These are phyloP conservation scores for Lasius fuliginosus DNA, from an alignment of 2,888 invertebrate genomes.

Conservation along the genomic window DNA sequence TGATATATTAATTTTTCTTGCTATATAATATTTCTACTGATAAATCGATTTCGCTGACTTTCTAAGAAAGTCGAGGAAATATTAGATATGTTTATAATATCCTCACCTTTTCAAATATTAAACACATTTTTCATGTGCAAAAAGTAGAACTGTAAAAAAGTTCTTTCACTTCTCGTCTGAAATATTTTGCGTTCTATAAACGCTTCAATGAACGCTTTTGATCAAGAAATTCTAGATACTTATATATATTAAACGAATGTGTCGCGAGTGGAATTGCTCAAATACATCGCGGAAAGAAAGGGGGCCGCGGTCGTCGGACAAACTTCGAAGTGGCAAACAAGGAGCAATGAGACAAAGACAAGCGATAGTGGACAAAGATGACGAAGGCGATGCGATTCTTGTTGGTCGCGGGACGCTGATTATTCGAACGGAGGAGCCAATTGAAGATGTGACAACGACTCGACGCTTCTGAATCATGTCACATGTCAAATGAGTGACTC, in stretches of 20 bases:
- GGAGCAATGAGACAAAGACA: conserved; percentile 37
- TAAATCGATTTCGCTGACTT: neutral
- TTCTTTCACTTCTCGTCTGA: neutral
- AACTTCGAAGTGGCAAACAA: conserved; percentile 36
- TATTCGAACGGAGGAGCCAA: conserved; percentile 82
- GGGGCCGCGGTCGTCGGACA: conserved; percentile 45
- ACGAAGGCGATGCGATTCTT: conserved; percentile 67
- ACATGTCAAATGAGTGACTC: conserved; percentile 85
- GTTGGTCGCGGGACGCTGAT: conserved; percentile 78
- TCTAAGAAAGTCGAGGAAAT: neutral
- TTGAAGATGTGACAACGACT: conserved; percentile 85
- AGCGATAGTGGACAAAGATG: conserved; percentile 48
- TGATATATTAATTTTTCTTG: neutral
- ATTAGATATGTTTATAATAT: neutral
- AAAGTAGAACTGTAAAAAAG: neutral
- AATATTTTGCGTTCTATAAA: neutral
- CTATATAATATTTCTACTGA: no score
- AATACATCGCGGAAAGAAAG: conserved; percentile 58
- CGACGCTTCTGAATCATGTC: conserved; percentile 86
- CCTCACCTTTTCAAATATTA: neutral
- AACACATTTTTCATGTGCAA: neutral
- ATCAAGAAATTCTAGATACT: neutral
- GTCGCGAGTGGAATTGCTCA: conserved; percentile 19
- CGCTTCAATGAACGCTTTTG: neutral
- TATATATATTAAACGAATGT: neutral